These are phyloP conservation scores for Antechinus flavipes DNA, from an alignment of 2,113 vertebrate species.

Conservation along the genomic window DNA sequence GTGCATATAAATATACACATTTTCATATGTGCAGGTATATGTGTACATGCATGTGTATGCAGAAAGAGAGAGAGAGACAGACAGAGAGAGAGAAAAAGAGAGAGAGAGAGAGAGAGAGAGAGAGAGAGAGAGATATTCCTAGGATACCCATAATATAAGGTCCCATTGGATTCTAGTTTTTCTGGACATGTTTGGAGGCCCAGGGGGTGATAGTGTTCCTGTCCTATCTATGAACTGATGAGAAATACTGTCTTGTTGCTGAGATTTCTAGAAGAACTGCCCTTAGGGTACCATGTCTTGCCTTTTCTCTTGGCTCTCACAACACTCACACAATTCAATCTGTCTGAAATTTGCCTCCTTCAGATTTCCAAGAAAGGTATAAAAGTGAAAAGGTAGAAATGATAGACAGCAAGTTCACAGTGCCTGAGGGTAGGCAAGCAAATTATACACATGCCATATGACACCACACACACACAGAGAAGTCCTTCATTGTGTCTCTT, in stretches of 20 bases:
- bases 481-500: constrained; percentile 19
- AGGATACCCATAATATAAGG: background rate
- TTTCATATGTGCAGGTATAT: background rate
- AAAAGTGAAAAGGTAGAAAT: constrained; percentile 8
- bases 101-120: background rate
- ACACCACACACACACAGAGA: background rate
- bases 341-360: constrained; percentile 55
- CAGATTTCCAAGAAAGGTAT: constrained; percentile 51
- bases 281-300: background rate
- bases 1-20: too few relatives aligned
- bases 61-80: background rate
- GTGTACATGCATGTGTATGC: too few relatives aligned
- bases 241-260: background rate
- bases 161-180: background rate
- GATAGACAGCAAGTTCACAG: constrained; percentile 30
- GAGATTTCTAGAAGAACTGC: background rate
- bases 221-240: constrained; percentile 19
- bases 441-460: background rate
- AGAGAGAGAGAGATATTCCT: background rate
- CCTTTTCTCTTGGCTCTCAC: background rate
- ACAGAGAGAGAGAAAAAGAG: background rate
- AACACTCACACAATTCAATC: background rate
- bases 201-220: constrained; percentile 18
- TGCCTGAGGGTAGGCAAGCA: constrained; percentile 35
- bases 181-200: constrained; percentile 54